phyloP scores from a whole-genome alignment of 2,113 vertebrate species.

The Paramormyrops kingsleyae region DNA sequence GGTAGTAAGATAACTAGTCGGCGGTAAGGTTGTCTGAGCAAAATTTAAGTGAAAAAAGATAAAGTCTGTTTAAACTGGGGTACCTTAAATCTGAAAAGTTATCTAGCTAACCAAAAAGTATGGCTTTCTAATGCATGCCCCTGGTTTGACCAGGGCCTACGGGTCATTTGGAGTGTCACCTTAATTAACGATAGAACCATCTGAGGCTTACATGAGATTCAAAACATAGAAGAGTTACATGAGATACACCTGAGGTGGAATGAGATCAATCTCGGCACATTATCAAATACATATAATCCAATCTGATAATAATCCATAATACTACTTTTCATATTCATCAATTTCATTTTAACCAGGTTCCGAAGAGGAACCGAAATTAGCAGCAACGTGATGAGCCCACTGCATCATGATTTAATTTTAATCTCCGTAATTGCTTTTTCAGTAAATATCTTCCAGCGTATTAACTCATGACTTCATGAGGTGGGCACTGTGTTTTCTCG shows the following conservation, averaged over 20 bases:
- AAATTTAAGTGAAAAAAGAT: neutral
- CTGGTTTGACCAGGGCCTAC: neutral
- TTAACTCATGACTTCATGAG: neutral
- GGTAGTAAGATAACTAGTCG: neutral
- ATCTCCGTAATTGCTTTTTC: neutral
- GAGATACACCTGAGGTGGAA: neutral
- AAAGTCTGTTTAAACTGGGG: neutral
- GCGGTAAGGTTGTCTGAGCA: neutral
- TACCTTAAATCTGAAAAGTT: neutral
- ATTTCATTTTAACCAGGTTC: neutral
- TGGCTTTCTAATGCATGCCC: neutral
- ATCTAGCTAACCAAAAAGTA: neutral
- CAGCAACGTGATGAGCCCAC: neutral
- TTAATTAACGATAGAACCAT: neutral
- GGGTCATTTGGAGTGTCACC: neutral
- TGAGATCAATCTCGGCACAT: neutral
- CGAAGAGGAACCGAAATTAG: neutral
- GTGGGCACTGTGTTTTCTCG: neutral
- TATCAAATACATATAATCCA: neutral
- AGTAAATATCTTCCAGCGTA: neutral
- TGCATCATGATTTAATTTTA: neutral
- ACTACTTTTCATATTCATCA: neutral
- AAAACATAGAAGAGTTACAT: neutral
- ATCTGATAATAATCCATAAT: neutral
- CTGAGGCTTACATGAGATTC: neutral